Base-by-base conservation (phyloP, 2,888 invertebrate genomes). In the Sphinx pinastri region DNA sequence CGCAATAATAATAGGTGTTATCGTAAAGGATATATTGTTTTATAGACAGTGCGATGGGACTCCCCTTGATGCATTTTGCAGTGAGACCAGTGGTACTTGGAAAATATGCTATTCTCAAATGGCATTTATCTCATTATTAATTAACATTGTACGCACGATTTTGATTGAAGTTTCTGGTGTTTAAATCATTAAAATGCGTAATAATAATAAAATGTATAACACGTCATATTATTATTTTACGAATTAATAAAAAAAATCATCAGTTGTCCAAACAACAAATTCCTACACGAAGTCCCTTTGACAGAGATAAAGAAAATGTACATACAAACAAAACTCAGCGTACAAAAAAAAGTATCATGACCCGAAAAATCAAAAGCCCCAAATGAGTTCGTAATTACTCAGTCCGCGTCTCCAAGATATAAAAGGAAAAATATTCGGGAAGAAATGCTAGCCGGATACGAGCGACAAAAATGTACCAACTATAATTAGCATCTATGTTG, bases 381-480 rank as follows among this genome's bases (percentile, higher is more conserved):
- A 63, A 63, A 63, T 49, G 63, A 63, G 63, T 63, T 19, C 63
- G 63, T 49, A 63, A 63, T 63, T 63, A 49, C 63, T 63, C 49
- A 49, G 47, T 47, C 47, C 16, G 47, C 12, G 63, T 63, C 63
- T 49, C 47, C 63, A 19, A 63, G 63, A 63, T 63, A 49, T 63
- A 63, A 63, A 63, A 63, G 63, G 63, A 63, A 63, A 60, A 63
- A 49, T 12, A 63, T 63, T 63, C 19, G 63, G 63, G 63, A 63
- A 63, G 63, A 16, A 49, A 38, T 38, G 38, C 38, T 38, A 49
- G 49, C 63, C 47, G 63, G 63, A 63, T 63, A 19, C 63, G 49
- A 19, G 63, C 63, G 63, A 63, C 63, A 47, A 63, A 63, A 63
- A 63, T 63, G 63, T 63, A 47, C 49, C n/a, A 47, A 63, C 63